These are phyloP conservation scores for Sitta europaea DNA, from an alignment of 2,113 vertebrate genomes.

Conservation along the genomic window DNA sequence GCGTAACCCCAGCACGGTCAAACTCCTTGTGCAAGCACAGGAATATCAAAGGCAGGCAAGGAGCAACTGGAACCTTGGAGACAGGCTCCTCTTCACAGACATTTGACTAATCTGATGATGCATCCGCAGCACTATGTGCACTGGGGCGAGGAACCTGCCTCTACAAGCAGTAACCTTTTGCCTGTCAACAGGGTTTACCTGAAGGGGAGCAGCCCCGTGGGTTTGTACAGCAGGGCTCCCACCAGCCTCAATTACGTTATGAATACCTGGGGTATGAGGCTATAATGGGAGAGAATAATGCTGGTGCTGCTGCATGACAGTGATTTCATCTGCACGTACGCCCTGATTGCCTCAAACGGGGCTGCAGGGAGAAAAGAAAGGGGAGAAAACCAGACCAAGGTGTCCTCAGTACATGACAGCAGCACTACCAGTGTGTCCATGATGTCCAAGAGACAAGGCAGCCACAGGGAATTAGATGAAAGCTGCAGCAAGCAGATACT, in stretches of 20 bases:
- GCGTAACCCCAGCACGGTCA: not conserved
- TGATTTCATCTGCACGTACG: not conserved
- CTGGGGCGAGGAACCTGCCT: not conserved
- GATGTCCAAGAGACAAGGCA: not conserved
- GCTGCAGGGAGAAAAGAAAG: not conserved
- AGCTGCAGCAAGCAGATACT: not conserved
- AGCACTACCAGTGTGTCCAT: not conserved
- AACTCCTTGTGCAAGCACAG: slow-evolving; percentile 21
- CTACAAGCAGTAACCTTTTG: slow-evolving; percentile 25
- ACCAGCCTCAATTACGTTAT: not conserved
- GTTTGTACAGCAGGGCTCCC: not conserved
- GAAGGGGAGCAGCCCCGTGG: not conserved
- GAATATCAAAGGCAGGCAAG: slow-evolving; percentile 29
- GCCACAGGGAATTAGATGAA: not conserved
- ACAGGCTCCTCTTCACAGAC: slow-evolving; percentile 5
- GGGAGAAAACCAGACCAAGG: not conserved
- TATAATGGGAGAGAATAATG: not conserved
- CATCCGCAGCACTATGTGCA: not conserved
- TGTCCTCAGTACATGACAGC: not conserved
- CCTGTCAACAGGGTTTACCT: slow-evolving; percentile 11
- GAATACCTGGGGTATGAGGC: not conserved
- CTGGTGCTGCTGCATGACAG: not conserved
- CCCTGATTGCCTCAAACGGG: not conserved
- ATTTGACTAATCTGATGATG: slow-evolving; percentile 48
- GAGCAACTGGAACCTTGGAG: not conserved